Evolutionary conservation across 2,113 vertebrate genomes (phyloP).

Genomic region (Gallinago undulata): DNA sequence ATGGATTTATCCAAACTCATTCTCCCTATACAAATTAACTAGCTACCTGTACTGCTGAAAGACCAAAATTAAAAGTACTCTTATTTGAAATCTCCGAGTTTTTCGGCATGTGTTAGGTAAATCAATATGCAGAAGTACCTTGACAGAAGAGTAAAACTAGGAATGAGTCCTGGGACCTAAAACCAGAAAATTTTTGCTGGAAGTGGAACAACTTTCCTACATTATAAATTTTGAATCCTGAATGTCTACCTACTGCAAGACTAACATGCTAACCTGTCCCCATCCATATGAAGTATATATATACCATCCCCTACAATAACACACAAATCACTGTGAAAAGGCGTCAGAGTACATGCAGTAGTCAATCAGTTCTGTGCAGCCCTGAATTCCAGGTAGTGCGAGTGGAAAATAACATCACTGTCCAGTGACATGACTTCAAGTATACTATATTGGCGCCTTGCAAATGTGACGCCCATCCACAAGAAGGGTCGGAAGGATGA

Average conservation of each 20-base stretch:
- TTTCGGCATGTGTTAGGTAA: not conserved
- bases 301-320: not conserved
- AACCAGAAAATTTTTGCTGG: not conserved
- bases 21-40: not conserved
- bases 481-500: too few species aligned
- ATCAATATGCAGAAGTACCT: not conserved
- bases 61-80: not conserved
- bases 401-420: not conserved
- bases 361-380: not conserved
- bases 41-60: not conserved
- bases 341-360: too few species aligned
- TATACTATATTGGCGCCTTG: too few species aligned
- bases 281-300: not conserved
- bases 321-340: not conserved
- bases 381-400: not conserved
- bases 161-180: not conserved
- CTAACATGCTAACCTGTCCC: not conserved
- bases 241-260: not conserved
- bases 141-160: not conserved
- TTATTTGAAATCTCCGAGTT: not conserved
- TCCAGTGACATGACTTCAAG: not conserved
- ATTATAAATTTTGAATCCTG: not conserved
- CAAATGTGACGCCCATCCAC: too few species aligned
- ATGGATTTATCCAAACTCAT: not conserved
- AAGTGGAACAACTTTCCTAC: not conserved